Base-by-base conservation (phyloP, 1,140 invertebrate species). In the Papilio polyxenes region DNA sequence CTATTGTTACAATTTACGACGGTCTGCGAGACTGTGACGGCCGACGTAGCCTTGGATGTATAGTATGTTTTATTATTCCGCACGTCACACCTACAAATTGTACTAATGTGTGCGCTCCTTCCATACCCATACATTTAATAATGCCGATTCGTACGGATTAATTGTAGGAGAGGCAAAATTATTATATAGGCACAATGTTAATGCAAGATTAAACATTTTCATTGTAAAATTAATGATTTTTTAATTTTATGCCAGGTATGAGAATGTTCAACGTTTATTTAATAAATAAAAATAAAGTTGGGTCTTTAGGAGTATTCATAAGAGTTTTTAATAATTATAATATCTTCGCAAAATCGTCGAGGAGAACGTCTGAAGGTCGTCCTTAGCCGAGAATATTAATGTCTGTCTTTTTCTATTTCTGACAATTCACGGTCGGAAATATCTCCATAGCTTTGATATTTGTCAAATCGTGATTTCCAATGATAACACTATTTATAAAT, bases 1-100 rank as follows among this genome's bases (percentile, higher is more conserved):
- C 91, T 92, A 92, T 92, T 91, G 91, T 91, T 92, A 90, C 88
- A 89, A 89, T 90, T 90, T 89, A 88, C 89, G 87, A 86, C 85
- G 87, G 88, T 87, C 84, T 87, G 85, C 83, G 87, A 86, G 87
- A 88, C 87, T 85, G 87, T 91, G 92, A 92, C 91, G 89, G 88
- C 79, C 86, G 83, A 81, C 81, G 84, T 88, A 92, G 88, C 92
- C 92, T 93, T 93, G 92, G 87, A 81, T 83, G 86, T 86, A 89
- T 90, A 87, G 88, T 91, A 85, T 92, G 89, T 93, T 92, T 91
- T 87, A 89, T 91, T 90, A 89, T 88, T 86, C 83, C 74, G 84
- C 83, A 89, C 91, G 89, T 92, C 88, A 90, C 88, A 88, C 86
- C 82, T 88, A 87, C 81, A 84, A 90, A 90, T 87, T 87, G 82